Evolutionary conservation across 2,113 vertebrate genomes (phyloP), one percentile per base, ranked within the genome.

Genomic region (Panthera uncia): DNA sequence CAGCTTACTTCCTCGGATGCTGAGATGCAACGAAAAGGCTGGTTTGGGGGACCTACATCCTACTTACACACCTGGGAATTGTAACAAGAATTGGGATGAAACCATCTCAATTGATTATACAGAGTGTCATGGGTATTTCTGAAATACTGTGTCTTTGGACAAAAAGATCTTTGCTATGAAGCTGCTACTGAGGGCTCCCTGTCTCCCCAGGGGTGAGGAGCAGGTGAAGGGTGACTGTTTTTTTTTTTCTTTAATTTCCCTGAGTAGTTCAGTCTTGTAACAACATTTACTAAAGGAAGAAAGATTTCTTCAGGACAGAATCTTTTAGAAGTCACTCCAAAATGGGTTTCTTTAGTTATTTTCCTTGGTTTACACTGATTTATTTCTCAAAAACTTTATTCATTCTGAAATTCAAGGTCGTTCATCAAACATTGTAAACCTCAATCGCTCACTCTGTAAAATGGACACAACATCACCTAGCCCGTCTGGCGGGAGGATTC

Each of bases 291-390:
- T 63, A 33, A 89, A 78, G 82, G 12, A 95, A 89, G 7, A 66
- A 94, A 90, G 14, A 80, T 55, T 96, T 89, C 36, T 78, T 82
- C 48, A 83, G 27, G 48, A 80, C 5, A 93, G 55, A 18, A 89
- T 16, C 38, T 86, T 55, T 80, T 61, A 73, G 87, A 92, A 95
- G 83, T 85, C 63, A 93, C 23, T 84, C 71, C 33, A 52, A 97
- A 85, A 29, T 68, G 1, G 19, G 15, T 94, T 90, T 83, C 5
- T 41, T 80, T 48, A 27, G 14, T 7, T 29, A 23, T 82, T 90
- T 91, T 82, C 55, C 21, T 78, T 92, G 79, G 3, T 90, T 85
- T 78, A 65, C 4, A 50, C 23, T 25, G 31, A 15, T 76, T 48
- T 65, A 65, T 87, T 87, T 73, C 65, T 74, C 63, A 93, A 57